A percentile compares a stretch with the other conserved stretches of the same genome.
phyloP scores from a whole-genome alignment of 2,888 invertebrate species.

The Macropis europaea region DNA sequence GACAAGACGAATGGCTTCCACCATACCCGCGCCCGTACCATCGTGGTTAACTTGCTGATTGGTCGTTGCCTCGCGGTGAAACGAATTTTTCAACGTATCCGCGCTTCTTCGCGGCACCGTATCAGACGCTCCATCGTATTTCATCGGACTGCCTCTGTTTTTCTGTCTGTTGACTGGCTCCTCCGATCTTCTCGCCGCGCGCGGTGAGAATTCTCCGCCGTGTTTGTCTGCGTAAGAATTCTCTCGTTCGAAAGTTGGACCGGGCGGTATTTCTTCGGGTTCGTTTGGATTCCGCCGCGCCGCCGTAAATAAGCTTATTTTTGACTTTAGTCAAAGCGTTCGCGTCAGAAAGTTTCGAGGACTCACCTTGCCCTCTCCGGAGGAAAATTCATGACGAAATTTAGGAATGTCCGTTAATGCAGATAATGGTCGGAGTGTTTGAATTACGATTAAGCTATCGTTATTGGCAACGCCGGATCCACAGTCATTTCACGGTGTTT shows the following conservation, averaged over 20 bases:
- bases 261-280: conserved; percentile 11
- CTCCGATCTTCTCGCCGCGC: conserved; percentile 15
- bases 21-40: conserved; percentile 61
- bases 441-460: conserved; percentile 50
- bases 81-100: conserved; percentile 63
- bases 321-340: background rate
- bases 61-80: conserved; percentile 65
- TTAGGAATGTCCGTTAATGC: background rate
- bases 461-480: conserved; percentile 50
- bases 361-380: background rate
- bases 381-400: too few species aligned
- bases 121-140: conserved; percentile 57
- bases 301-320: conserved; percentile 36
- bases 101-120: conserved; percentile 40
- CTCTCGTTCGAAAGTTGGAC: conserved; percentile 9
- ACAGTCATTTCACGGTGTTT: conserved; percentile 49
- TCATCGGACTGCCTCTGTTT: conserved; percentile 56
- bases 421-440: conserved; percentile 29
- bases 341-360: background rate
- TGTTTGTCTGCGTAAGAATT: conserved; percentile 30
- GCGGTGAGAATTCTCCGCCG: conserved; percentile 55
- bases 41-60: conserved; percentile 71
- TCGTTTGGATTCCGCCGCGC: conserved; percentile 2
- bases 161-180: conserved; percentile 40
- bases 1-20: conserved; percentile 70